A percentile compares a stretch with the other conserved stretches of the same genome.
Conservation (phyloP, 2,888 invertebrate species). For the Parapristionchus giblindavisi region DNA sequence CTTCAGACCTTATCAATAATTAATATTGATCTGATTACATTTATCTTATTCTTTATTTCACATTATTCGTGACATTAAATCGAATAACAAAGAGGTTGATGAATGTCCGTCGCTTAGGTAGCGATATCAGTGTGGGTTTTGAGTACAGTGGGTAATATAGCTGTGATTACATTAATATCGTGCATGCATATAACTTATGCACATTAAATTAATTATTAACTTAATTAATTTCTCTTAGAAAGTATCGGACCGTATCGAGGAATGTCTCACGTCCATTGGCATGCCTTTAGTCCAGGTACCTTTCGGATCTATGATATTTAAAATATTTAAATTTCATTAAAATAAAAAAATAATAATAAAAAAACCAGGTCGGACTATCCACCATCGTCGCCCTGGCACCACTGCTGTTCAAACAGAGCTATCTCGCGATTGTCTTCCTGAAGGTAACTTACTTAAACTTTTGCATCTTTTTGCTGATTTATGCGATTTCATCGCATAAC, state of each 20-base stretch:
- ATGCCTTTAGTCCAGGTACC: constrained; percentile 61
- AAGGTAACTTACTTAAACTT: constrained; percentile 40
- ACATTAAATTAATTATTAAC: background rate
- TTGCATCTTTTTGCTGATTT: background rate
- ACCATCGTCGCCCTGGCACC: constrained; percentile 64
- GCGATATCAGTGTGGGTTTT: too few species aligned
- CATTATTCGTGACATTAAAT: too few species aligned
- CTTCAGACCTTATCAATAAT: background rate
- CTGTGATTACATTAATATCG: background rate
- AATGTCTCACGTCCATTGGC: constrained; percentile 58
- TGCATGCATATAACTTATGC: background rate
- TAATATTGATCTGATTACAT: background rate
- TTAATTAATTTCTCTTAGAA: constrained; percentile 39
- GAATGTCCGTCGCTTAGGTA: too few species aligned
- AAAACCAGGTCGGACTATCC: constrained; percentile 58
- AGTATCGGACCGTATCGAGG: constrained; percentile 54
- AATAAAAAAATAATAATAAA: background rate
- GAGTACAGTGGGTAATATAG: too few species aligned
- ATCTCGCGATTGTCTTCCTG: constrained; percentile 64
- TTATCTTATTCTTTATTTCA: too few species aligned
- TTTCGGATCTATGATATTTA: background rate
- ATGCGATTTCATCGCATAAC: background rate
- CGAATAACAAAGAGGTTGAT: too few species aligned
- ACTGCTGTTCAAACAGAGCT: constrained; percentile 64
- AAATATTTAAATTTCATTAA: background rate